phyloP scores from a whole-genome alignment of 2,797 vertebrate species.

The Cynodonichthys magdalenae region DNA sequence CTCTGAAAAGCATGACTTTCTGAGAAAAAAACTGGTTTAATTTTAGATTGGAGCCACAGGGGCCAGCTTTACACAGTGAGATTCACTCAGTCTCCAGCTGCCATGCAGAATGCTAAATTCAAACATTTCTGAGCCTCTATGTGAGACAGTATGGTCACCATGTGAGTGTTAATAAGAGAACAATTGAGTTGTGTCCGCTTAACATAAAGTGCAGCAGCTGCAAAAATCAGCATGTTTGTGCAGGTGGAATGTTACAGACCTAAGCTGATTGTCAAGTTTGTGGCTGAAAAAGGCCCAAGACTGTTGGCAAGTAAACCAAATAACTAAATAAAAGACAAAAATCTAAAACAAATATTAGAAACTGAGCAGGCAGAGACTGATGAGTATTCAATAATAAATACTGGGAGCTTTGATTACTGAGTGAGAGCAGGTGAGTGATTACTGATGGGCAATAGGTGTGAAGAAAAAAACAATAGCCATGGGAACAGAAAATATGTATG shows the following conservation, averaged over 20 bases:
- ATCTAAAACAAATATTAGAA: too few relatives aligned
- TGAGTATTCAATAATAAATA: too few relatives aligned
- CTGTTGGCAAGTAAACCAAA: too few relatives aligned
- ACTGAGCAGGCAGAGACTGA: too few relatives aligned
- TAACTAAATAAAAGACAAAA: too few relatives aligned
- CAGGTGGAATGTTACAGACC: neutral
- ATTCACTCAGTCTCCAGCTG: neutral
- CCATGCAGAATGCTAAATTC: neutral
- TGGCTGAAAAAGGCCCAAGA: too few relatives aligned
- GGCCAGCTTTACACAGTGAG: neutral
- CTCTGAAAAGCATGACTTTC: neutral
- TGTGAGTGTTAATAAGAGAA: neutral
- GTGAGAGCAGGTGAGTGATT: too few relatives aligned
- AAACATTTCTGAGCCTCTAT: neutral
- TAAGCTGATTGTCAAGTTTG: neutral
- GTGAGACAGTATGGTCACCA: neutral
- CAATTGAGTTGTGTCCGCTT: neutral
- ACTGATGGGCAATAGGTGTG: too few relatives aligned
- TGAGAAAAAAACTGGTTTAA: neutral
- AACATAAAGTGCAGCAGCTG: neutral
- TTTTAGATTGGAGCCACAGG: slow-evolving; percentile 1
- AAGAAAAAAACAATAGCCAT: too few relatives aligned
- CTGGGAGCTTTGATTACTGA: too few relatives aligned
- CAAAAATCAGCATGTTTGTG: neutral
- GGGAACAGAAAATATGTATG: too few relatives aligned